Conservation (phyloP, 1,140 invertebrate species). For the Neodiprion fabricii region DNA sequence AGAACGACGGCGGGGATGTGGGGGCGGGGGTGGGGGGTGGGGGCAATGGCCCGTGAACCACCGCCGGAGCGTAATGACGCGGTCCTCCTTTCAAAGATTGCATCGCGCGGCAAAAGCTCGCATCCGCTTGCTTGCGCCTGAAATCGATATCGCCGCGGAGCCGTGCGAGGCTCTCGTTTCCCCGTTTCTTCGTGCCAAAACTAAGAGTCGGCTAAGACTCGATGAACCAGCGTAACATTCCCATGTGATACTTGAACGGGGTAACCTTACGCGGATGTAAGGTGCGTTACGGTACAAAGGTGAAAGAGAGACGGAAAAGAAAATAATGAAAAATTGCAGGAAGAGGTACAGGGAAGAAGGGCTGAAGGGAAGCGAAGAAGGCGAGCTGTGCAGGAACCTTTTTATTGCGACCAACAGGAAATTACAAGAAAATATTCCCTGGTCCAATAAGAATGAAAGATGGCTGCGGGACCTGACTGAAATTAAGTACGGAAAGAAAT, state of each 20-base stretch:
- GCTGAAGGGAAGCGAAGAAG: slow-evolving; percentile 1
- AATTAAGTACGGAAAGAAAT: slow-evolving; percentile 37
- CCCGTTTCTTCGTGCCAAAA: neutral
- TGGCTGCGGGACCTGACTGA: slow-evolving; percentile 23
- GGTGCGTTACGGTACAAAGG: neutral
- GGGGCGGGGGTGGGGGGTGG: slow-evolving; percentile 37
- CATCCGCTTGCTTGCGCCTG: neutral
- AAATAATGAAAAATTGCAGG: neutral
- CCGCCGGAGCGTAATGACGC: slow-evolving; percentile 60
- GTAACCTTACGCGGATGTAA: too few relatives aligned
- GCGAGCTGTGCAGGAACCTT: slow-evolving; percentile 19
- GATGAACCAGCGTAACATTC: neutral
- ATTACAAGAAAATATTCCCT: slow-evolving; percentile 26
- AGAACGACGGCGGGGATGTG: slow-evolving; percentile 28
- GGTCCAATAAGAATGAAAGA: slow-evolving; percentile 39
- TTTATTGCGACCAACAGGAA: slow-evolving; percentile 30
- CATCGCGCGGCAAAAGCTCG: slow-evolving; percentile 58
- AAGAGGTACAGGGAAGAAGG: neutral
- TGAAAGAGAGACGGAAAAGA: neutral
- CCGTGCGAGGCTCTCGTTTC: slow-evolving; percentile 15
- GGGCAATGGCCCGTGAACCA: slow-evolving; percentile 60
- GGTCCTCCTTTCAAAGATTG: slow-evolving; percentile 63
- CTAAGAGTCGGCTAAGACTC: neutral
- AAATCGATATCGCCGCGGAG: slow-evolving; percentile 32
- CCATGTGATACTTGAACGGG: too few relatives aligned